These are phyloP conservation scores for Tigriopus japonicus DNA, from an alignment of 1,140 invertebrate genomes.

Conservation along the genomic window DNA sequence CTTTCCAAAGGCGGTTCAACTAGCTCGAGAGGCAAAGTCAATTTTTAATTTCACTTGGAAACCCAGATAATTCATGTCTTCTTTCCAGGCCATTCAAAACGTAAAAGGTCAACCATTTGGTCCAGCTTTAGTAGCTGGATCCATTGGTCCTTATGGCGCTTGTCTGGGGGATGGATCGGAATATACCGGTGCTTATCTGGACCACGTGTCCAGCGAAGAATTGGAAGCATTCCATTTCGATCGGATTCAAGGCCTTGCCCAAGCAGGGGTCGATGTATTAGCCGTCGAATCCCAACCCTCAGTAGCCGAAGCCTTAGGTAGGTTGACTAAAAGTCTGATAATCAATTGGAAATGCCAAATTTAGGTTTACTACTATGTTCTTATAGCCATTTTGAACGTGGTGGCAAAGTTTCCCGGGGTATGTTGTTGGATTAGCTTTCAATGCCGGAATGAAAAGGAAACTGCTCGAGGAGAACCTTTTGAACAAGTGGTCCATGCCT, in stretches of 20 bases:
- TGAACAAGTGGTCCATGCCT: background rate
- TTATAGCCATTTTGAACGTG: slow-evolving; percentile 41
- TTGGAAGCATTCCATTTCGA: slow-evolving; percentile 39
- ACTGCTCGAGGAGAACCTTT: slow-evolving; percentile 1
- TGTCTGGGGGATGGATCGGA: slow-evolving; percentile 69
- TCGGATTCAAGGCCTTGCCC: slow-evolving; percentile 48
- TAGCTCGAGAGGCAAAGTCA: background rate
- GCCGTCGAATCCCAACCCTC: slow-evolving; percentile 79
- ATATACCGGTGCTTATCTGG: slow-evolving; percentile 60
- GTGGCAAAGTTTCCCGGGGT: slow-evolving; percentile 44
- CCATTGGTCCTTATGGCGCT: slow-evolving; percentile 76
- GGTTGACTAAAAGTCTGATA: too few relatives aligned
- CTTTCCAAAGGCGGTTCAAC: background rate
- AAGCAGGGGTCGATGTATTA: slow-evolving; percentile 55
- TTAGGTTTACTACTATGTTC: too few relatives aligned
- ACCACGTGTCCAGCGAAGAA: background rate
- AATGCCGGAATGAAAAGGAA: slow-evolving; percentile 38
- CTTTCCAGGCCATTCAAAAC: too few relatives aligned
- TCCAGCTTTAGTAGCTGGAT: slow-evolving; percentile 42
- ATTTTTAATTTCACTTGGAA: background rate
- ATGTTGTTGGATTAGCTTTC: slow-evolving; percentile 67
- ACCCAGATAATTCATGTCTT: too few relatives aligned
- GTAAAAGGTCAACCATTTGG: background rate
- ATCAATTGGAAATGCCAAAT: too few relatives aligned
- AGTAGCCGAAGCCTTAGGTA: slow-evolving; percentile 48